Base-by-base conservation (phyloP, 2,888 invertebrate species). In the Sturmia bella region DNA sequence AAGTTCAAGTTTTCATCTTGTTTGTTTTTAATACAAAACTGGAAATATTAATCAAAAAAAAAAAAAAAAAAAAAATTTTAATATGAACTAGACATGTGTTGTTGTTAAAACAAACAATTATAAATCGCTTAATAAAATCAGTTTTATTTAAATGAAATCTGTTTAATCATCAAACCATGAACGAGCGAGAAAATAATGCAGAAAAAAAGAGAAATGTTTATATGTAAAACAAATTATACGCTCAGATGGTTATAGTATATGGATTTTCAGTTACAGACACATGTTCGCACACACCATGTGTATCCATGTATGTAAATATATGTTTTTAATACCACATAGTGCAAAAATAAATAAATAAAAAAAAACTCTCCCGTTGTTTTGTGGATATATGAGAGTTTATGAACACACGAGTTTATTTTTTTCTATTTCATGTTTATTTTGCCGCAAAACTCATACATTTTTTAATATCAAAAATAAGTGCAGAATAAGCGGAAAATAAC, bases 401-500 rank as follows among this genome's bases (percentile, higher is more conserved):
- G n/a, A 27, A 43, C 21, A 66, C 24, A 43, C 2, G 12, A n/a
- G 13, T 54, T 43, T 61, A 1, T 56, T 64, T 32, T 17, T 57
- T 56, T 21, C 24, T 61, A 45, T 74, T 70, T 56, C 41, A 63
- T 54, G 39, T 63, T 59, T 54, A 45, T 66, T 78, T 75, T 75
- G 70, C 73, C 66, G 45, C 82, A 82, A 59, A 74, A 70, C 74
- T 78, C 74, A 66, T 78, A 82, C 74, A 78, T 82, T 82, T 32
- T 32, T 64, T 75, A 66, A 70, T 64, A 5, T 17, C 24, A 43
- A 61, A 69, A 70, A 82, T 32, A 70, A 72, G 41, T 75, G 82
- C 74, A 43, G 37, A 75, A 70, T 75, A 78, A 78, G 78, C 82
- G 48, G 54, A 78, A 82, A 78, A 70, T 54, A 74, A 50, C 63